Base-by-base conservation (phyloP, 2,888 invertebrate species). In the Cosmia pyralina region DNA sequence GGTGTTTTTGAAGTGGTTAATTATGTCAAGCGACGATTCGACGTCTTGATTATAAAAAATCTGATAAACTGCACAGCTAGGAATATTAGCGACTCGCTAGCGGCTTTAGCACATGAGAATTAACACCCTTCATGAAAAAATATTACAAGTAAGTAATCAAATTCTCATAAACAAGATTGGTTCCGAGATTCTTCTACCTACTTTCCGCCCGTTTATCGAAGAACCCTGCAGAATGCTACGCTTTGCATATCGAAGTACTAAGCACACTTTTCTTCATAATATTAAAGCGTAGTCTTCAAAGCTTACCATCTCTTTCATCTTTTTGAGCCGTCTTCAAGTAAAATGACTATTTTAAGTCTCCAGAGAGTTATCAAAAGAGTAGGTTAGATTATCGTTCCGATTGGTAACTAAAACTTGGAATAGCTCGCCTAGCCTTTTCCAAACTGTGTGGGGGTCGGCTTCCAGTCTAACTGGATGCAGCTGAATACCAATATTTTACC, bases 51-150 rank as follows among this genome's bases (percentile, higher is more conserved):
- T 46, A 38, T 22, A 38, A 4, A 1, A 10, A 6, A 19, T 15
- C 13, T n/a, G 6, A 72, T 46, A 13, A 62, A 50, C 17, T 77
- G 17, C 15, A 52, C 50, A 13, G 4, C n/a, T 52, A 66, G 34
- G 38, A 28, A 41, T 52, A 5, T n/a, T 34, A 50, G n/a, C 28
- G 28, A 28, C 41, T 41, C 15, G 52, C 28, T 73, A 46, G 46
- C 13, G 10, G 7, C 28, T 28, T 58, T 0, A 11, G 41, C 67
- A 50, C n/a, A 2, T 22, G 15, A 22, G 5, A 53, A 53, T 2
- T 15, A 53, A 53, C 22, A 13, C 13, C 22, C 22, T 53, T 22
- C 6, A 22, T 22, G 0, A 53, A 53, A 53, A 53, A 22, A 53
- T 0, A 53, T 13, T 13, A 22, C 22, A 6, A 22, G 22, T 53